Base-by-base conservation (phyloP, 2,797 vertebrate species). In the Triplophysa bombifrons region DNA sequence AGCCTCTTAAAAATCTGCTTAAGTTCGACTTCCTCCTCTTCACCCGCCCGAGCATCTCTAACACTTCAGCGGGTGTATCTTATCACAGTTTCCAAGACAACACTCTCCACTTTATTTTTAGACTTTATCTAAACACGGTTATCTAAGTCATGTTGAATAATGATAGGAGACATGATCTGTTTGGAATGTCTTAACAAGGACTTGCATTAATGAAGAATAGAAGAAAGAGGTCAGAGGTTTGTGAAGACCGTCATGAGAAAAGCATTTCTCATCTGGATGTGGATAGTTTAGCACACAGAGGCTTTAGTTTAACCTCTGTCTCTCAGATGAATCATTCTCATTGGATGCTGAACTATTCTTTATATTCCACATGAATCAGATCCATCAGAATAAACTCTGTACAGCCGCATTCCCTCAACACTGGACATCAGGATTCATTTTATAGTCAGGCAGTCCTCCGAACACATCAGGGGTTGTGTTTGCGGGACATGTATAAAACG, bases 331-430 rank as follows among this genome's bases (percentile, higher is more conserved):
- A 80, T 71, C 69, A 79, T 71, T 82, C 81, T 64, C 30, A 63
- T 77, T 71, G 74, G 81, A 85, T 80, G 64, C 78, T 69, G 83
- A 84, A 80, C 80, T 48, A 72, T 82, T 80, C 46, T 72, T 74
- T 51, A 70, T 76, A 38, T 61, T 51, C 77, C 80, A 81, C 79
- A 86, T 88, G 87, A 89, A 88, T 89, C 87, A 82, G 38, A 34
- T 64, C 38, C 71, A 22, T 50, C 73, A 51, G 44, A 41, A 65
- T 83, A 72, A 80, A 73, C 53, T 56, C 65, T 17, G 22, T 22
- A 67, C 64, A 46, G 50, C 20, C 63, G 51, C 50, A 11, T 27
- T 20, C 20, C 38, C 72, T 58, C 68, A 22, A 27, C 56, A 22
- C 56, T 56, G 76, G 61, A 48, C 55, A 69, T 1, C 11, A 63